These are phyloP conservation scores for Todiramphus chloris DNA, from an alignment of 2,113 vertebrate genomes.

Conservation along the genomic window DNA sequence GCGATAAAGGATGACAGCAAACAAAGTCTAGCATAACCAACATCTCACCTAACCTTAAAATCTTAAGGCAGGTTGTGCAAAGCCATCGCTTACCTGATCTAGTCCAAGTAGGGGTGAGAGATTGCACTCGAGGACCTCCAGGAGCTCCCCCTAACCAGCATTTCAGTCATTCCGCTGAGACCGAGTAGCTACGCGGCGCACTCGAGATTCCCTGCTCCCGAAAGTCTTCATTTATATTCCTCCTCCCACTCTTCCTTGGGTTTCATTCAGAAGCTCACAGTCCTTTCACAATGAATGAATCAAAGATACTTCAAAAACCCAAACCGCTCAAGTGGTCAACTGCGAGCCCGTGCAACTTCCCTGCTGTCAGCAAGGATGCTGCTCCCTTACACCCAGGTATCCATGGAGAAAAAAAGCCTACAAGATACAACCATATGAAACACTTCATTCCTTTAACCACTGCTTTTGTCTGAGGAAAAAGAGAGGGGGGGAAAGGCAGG, in stretches of 20 bases:
- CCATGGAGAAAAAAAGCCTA: not conserved
- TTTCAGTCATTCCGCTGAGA: not conserved
- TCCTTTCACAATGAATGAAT: not conserved
- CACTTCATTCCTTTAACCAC: not conserved
- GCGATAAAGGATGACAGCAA: not conserved
- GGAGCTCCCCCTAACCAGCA: not conserved
- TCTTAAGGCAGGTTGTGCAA: not conserved
- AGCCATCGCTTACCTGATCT: fast-evolving
- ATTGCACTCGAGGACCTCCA: not conserved
- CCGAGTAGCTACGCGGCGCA: not conserved
- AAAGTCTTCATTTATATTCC: not conserved
- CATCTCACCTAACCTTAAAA: not conserved
- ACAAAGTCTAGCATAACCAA: not conserved
- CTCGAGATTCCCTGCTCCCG: not conserved
- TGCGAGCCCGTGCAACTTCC: not conserved
- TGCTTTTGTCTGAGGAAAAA: not conserved
- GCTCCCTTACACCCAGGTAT: not conserved
- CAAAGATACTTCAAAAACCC: not conserved
- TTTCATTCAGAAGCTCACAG: not conserved
- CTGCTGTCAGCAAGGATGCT: not conserved
- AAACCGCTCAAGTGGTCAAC: not conserved
- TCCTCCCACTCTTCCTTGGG: not conserved
- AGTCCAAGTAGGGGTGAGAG: not conserved
- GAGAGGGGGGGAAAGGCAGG: not conserved
- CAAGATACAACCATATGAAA: not conserved